These are phyloP conservation scores for Tokudaia tokunoshimensis DNA, from an alignment of 2,797 vertebrate species.

Conservation along the genomic window DNA sequence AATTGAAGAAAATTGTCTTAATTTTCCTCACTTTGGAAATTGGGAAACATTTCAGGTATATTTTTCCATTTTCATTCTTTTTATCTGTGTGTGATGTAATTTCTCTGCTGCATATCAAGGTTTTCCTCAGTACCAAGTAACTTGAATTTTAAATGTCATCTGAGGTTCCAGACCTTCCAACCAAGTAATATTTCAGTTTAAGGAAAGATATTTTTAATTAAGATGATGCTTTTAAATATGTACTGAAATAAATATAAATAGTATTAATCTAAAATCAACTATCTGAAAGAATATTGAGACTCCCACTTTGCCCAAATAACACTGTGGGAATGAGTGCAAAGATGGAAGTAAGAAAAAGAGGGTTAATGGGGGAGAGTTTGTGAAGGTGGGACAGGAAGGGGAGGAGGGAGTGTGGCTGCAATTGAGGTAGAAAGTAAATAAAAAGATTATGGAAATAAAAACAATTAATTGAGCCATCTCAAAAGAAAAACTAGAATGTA, in stretches of 20 bases:
- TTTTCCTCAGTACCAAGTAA: not conserved
- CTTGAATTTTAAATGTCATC: not conserved
- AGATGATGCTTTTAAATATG: not conserved
- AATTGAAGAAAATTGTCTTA: not conserved
- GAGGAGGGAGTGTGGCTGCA: not conserved
- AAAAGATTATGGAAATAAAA: not conserved
- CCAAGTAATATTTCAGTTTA: not conserved
- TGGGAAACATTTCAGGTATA: not conserved
- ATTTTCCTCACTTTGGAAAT: not conserved
- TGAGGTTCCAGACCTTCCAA: not conserved
- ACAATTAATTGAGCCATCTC: not conserved
- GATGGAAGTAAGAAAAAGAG: not conserved
- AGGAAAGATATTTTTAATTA: not conserved
- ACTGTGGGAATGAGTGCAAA: not conserved
- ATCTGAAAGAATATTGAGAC: not conserved
- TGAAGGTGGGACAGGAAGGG: not conserved
- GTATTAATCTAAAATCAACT: not conserved
- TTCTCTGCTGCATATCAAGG: not conserved
- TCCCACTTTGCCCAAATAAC: not conserved
- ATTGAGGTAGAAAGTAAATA: not conserved
- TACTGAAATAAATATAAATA: constrained; percentile 13
- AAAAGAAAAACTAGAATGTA: not conserved
- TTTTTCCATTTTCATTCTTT: not conserved
- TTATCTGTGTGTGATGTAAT: not conserved
- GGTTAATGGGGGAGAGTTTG: too few relatives aligned